Base-by-base conservation (phyloP, 2,888 invertebrate genomes). In the Nomada lathburiana region DNA sequence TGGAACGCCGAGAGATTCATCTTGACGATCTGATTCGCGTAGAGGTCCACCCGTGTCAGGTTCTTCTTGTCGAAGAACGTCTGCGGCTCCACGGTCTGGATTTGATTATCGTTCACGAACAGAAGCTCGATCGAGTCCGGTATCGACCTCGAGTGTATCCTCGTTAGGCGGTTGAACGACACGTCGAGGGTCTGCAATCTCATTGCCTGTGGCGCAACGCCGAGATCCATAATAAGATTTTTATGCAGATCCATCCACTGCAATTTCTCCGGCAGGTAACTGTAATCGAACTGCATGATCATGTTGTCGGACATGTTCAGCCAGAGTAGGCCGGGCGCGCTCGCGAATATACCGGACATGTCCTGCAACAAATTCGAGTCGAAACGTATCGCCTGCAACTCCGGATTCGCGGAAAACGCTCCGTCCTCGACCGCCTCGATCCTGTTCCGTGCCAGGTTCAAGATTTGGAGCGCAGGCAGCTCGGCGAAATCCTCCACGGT, bases 181-280 rank as follows among this genome's bases (percentile, higher is more conserved):
- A 97, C 97, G 92, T 98, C 98, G 86, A 98, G 94, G 64, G 97
- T 98, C 94, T 97, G 97, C 76, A 98, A 94, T 50, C 96, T 95
- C 59, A 98, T 94, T 52, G 95, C 95, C 90, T 96, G 96, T 86
- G 96, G 96, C 92, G 97, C 97, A 20, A 88, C 73, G 76, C 97
- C 97, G 63, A 98, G 94, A 91, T 97, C 97, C 87, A 95, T 95
- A 87, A 98, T 96, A 90, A 96, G 96, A 94, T 98, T 98, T 93
- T 97, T 97, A 93, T 98, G 98, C 91, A 98, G 95, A 94, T 98
- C 98, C 86, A 98, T 94, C 97, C 98, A 98, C 93, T 98, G 97
- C 86, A 98, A 95, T 83, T 96, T 96, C 89, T 95, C 95, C 18
- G 98, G 98, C 85, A 98, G 96, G 88, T 97, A 95, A 42, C 97